Base-by-base conservation (phyloP, 1,140 invertebrate genomes). In the Drosophila micromelanica region DNA sequence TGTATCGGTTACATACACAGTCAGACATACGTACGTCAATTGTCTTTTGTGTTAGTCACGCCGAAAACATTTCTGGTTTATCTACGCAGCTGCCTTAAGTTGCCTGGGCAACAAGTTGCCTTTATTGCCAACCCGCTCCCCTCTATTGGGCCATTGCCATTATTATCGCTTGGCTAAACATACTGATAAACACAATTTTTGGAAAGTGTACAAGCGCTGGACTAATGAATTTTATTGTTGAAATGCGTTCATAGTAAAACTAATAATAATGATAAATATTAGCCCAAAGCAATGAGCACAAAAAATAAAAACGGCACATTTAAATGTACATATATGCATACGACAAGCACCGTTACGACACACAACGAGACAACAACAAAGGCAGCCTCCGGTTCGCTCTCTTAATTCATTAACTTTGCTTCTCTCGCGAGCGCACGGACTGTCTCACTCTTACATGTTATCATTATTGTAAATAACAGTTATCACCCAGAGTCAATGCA, bases 21-120 rank as follows among this genome's bases (percentile, higher is more conserved):
- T 37, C 27, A 51, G 2, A 49, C 48, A 27, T 60, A 46, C 32
- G 8, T 59, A 32, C 30, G 45, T 57, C 49, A 73, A 69, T 69
- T 69, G 63, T 68, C 64, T 73, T 59, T 42, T 37, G 40, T 86
- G 40, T 86, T 87, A 87, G 74, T 86, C 81, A 86, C 46, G 65
- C 35, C 55, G 61, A 69, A 86, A 73, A 59, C 30, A 56, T 80
- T 73, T 62, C 72, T 42, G 65, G 76, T 87, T 87, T 87, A 87
- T 86, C 82, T 87, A 42, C 48, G 70, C 70, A 68, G 70, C 70
- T 73, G 63, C 20, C 63, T 60, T 32, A 72, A 72, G 27, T 2
- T 27, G 49, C 59, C 43, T 42, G 49, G 46, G 54, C 69, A 67
- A 67, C 38, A 67, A 72, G 69, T 72, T 67, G 69, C 52, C 30